phyloP scores from a whole-genome alignment of 2,888 invertebrate species.

The Sphaerophoria taeniata region DNA sequence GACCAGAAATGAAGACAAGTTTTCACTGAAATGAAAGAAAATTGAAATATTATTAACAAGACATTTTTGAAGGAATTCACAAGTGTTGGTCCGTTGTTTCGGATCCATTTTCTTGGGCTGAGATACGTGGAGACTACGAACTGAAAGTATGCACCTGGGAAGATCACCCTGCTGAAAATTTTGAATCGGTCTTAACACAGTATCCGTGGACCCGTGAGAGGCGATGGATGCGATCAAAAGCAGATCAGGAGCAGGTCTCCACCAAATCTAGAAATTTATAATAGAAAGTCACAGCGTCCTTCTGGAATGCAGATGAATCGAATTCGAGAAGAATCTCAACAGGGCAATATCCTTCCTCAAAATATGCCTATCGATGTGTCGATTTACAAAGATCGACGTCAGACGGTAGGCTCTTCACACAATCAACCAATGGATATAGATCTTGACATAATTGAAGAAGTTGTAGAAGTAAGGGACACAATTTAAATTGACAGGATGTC shows the following conservation, averaged over 20 bases:
- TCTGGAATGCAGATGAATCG: neutral
- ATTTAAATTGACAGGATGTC: slow-evolving; percentile 78
- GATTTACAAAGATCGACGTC: slow-evolving; percentile 74
- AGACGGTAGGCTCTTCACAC: slow-evolving; percentile 69
- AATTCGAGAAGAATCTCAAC: slow-evolving; percentile 2
- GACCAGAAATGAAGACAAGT: neutral
- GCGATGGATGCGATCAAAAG: no score
- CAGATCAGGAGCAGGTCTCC: slow-evolving; percentile 9
- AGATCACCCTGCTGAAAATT: no score
- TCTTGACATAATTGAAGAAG: slow-evolving; percentile 77
- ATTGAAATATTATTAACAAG: no score
- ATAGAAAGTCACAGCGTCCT: slow-evolving; percentile 1
- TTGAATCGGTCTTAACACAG: no score
- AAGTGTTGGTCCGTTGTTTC: no score
- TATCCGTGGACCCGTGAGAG: no score
- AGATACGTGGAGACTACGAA: no score
- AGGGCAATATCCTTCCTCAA: slow-evolving; percentile 77
- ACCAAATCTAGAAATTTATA: slow-evolving; percentile 6
- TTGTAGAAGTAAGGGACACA: slow-evolving; percentile 79
- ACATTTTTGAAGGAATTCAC: no score
- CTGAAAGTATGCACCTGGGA: no score
- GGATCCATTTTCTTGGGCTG: no score
- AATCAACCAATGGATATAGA: slow-evolving; percentile 78
- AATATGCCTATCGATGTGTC: slow-evolving; percentile 80
- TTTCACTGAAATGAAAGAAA: slow-evolving; percentile 39